Evolutionary conservation across 92 coral and sea anemone genomes (phyloP), one percentile per base, ranked within the genome.

Genomic region (Epizoanthus rinbou): DNA sequence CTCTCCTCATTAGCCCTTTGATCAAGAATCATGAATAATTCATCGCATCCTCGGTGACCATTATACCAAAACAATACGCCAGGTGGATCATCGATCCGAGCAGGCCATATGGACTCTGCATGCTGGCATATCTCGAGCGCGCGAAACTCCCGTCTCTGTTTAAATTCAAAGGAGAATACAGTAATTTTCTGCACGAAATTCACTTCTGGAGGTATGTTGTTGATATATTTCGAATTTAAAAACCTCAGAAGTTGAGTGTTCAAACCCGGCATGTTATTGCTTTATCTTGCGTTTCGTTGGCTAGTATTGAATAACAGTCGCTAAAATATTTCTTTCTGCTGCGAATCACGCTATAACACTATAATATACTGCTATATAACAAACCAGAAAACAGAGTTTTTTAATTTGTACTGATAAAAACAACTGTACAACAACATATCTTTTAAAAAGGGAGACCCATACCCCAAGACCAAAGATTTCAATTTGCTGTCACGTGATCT

Each of bases 1-100:
- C 82, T 78, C 59, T 78, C 57, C 82, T 43, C 82, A 78, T 78
- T 78, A 41, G 71, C 82, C 82, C 82, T 78, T 78, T 78, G 82
- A 78, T 78, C 82, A 78, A 63, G 43, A 62, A 60, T 69, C 24
- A 78, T 78, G 82, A 78, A 78, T 78, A 78, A 78, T 78, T 78
- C 82, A 78, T 78, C 41, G 39, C 24, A 33, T 57, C 45, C 70
- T 37, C 52, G 39, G 71, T 57, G 22, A 57, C 70, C 71, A 63
- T 63, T 22, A 21, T n/a, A 63, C 24, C 71, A 62, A 62, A 78
- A 78, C 82, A 78, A 22, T 60, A 3, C 70, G 9, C 82, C 82
- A 78, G 82, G 82, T 78, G 82, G 70, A 14, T 43, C 3, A 1
- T 0, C 10, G 14, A 50, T 50, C 39, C 52, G 18, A 6, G 82